Evolutionary conservation across 2,113 vertebrate species (phyloP), one percentile per base, ranked within the genome.

Genomic region (Chloropsis cyanopogon): DNA sequence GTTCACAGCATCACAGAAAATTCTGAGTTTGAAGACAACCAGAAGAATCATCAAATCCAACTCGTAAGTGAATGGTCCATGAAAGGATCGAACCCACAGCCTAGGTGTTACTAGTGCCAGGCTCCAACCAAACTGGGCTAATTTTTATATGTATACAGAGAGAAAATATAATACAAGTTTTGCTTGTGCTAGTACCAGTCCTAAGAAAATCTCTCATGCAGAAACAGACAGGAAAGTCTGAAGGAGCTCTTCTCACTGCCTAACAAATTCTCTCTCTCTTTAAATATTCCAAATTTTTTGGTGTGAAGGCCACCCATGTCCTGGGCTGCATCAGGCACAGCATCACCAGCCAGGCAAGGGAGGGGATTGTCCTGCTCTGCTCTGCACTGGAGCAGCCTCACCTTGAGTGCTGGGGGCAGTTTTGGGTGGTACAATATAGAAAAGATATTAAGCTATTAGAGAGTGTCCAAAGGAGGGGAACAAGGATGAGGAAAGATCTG

Each of bases 271-370:
- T 25, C 19, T 46, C 24, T 70, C 13, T 63, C 35, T 61, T 53
- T 49, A 72, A 49, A 35, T 52, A 54, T 10, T 14, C 8, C 24
- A 29, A 6, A 12, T 72, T 88, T 24, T 54, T 14, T 0, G 0
- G 6, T 63, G 16, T 24, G 29, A 64, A 25, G 14, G 11, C 19
- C 29, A 47, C 1, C 4, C 2, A 0, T 49, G 14, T 41, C 29
- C 41, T 35, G 20, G 9, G 19, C 12, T 0, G 7, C 6, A 63
- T 22, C 56, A 79, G 75, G 35, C 24, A 63, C n/a, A 29, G 29
- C 64, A 78, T 33, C 1, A 0, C 23, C 52, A 53, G 19, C 10
- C 0, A 0, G 15, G 14, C 14, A 18, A 61, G 14, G 28, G 5
- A 60, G 8, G 8, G 18, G 28, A 41, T 54, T 79, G 19, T 47